Percentiles rank a stretch among this genome's conserved stretches.
These are phyloP conservation scores for Andrena chrysosceles DNA, from an alignment of 2,888 invertebrate genomes.

Conservation along the genomic window DNA sequence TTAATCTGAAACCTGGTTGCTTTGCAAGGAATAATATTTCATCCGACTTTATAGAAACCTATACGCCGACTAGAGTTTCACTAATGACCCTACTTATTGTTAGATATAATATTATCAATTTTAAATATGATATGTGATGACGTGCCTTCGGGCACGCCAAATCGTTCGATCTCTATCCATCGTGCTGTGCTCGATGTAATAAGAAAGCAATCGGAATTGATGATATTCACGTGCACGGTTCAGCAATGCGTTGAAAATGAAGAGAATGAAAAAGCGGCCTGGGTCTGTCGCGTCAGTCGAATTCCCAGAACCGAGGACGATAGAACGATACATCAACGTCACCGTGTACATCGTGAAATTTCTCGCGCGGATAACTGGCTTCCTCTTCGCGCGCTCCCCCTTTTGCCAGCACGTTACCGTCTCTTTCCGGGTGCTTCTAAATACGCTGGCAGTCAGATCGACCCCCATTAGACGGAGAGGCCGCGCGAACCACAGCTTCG, in stretches of 20 bases:
- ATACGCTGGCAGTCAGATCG: slow-evolving; percentile 16
- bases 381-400: neutral
- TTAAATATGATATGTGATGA: too few species aligned
- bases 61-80: neutral
- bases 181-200: neutral
- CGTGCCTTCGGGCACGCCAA: too few species aligned
- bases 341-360: neutral
- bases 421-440: slow-evolving; percentile 1
- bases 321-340: slow-evolving; percentile 21
- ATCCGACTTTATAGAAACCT: too few species aligned
- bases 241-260: neutral
- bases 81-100: neutral
- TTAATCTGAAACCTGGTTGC: too few species aligned
- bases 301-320: slow-evolving; percentile 6
- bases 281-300: neutral
- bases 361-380: slow-evolving; percentile 16
- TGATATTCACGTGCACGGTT: neutral
- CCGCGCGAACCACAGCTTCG: neutral
- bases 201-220: slow-evolving; percentile 7
- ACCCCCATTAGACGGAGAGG: slow-evolving; percentile 24
- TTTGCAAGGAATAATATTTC: too few species aligned
- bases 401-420: neutral
- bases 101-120: neutral
- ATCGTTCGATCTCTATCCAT: neutral
- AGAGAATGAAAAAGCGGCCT: neutral